A percentile compares a stretch with the other conserved stretches of the same genome.
Conservation (phyloP, 1,140 invertebrate genomes). For the Meloidogyne hapla region DNA sequence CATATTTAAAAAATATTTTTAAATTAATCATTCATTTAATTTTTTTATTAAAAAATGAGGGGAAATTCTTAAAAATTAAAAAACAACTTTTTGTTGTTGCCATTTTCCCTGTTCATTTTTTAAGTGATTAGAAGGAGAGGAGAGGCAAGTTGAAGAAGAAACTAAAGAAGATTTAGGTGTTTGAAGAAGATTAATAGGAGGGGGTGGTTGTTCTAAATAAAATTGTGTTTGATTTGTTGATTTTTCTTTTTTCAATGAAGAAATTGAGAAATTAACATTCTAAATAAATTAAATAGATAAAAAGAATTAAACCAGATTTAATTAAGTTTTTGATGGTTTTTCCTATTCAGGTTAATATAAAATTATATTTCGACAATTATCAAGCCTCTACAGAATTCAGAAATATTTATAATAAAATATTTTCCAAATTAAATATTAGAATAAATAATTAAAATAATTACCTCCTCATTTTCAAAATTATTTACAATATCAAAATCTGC, state of each 20-base stretch:
- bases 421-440: too few species aligned
- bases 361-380: too few species aligned
- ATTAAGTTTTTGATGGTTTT: too few species aligned
- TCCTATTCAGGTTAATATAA: too few species aligned
- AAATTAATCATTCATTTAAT: too few species aligned
- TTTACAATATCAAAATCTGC: background rate
- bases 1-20: too few species aligned
- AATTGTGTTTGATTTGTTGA: background rate
- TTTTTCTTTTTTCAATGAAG: background rate
- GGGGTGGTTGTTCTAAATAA: slow-evolving; percentile 2
- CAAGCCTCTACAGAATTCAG: too few species aligned
- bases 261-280: background rate
- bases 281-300: too few species aligned
- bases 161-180: background rate
- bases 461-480: background rate
- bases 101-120: background rate
- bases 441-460: background rate
- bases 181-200: background rate
- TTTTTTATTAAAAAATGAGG: too few species aligned
- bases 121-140: background rate
- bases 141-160: background rate
- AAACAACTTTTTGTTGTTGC: background rate
- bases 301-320: background rate
- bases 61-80: background rate
- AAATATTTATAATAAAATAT: too few species aligned